Evolutionary conservation across 2,797 vertebrate genomes (phyloP).

Genomic region (Triplophysa yarkandensis): DNA sequence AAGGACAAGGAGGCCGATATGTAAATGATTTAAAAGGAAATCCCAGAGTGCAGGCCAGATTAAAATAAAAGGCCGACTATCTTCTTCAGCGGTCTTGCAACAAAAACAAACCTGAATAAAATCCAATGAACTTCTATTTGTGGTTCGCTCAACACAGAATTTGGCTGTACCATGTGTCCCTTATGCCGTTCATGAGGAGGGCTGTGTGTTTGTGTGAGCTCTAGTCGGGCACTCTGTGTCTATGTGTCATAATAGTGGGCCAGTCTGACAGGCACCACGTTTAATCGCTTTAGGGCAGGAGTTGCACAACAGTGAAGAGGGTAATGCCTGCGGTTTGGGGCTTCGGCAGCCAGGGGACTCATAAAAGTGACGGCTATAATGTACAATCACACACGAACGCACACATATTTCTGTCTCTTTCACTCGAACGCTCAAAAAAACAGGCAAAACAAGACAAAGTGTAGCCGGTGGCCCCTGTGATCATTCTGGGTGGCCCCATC

Average conservation of each 20-base stretch:
- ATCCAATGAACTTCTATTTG: constrained; percentile 6
- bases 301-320: constrained; percentile 83
- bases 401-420: constrained; percentile 37
- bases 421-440: constrained; percentile 8
- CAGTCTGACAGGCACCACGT: constrained; percentile 84
- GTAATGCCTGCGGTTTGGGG: constrained; percentile 86
- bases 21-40: constrained; percentile 47
- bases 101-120: constrained; percentile 43
- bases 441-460: constrained; percentile 12
- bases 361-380: constrained; percentile 68
- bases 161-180: constrained; percentile 9
- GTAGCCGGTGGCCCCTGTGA: constrained; percentile 7
- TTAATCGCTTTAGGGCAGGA: constrained; percentile 81
- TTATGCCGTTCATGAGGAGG: constrained; percentile 9
- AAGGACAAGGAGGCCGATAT: constrained; percentile 37
- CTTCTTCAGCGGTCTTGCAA: neutral
- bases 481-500: constrained; percentile 28
- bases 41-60: constrained; percentile 40
- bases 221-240: constrained; percentile 52
- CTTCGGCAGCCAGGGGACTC: constrained; percentile 72
- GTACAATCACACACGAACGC: constrained; percentile 58
- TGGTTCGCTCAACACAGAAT: constrained; percentile 30
- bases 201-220: constrained; percentile 28
- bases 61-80: constrained; percentile 18
- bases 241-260: constrained; percentile 76